Percentiles rank a stretch among this genome's conserved stretches.
These are phyloP conservation scores for Diplolepis rosae DNA, from an alignment of 2,888 invertebrate species.

Conservation along the genomic window DNA sequence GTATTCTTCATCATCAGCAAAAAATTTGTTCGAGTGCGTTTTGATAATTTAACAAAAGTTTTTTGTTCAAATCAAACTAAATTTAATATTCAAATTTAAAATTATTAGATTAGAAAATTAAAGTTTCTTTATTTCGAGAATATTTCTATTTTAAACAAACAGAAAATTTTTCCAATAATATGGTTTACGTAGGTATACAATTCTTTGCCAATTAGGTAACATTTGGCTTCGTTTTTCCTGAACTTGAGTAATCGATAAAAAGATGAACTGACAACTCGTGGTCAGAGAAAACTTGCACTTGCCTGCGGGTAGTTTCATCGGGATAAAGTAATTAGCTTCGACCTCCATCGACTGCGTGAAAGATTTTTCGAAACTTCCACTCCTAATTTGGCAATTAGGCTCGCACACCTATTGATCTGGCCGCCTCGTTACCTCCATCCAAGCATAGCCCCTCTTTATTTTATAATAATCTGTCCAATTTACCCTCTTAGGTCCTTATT, in stretches of 20 bases:
- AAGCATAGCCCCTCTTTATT: neutral
- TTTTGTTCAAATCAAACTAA: too few species aligned
- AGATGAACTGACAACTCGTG: neutral
- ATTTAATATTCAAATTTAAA: too few species aligned
- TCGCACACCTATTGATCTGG: slow-evolving; percentile 55
- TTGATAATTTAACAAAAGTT: too few species aligned
- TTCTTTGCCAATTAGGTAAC: slow-evolving; percentile 5
- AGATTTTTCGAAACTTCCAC: slow-evolving; percentile 55
- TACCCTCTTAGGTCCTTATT: slow-evolving; percentile 10
- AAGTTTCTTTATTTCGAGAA: too few species aligned
- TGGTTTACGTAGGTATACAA: neutral
- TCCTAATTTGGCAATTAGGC: slow-evolving; percentile 65
- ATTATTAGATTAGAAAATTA: too few species aligned
- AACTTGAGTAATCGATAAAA: neutral
- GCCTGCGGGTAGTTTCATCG: slow-evolving; percentile 51
- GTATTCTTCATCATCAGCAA: too few species aligned
- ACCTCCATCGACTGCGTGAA: slow-evolving; percentile 45
- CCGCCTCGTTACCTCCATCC: slow-evolving; percentile 47
- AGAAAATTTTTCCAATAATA: too few species aligned
- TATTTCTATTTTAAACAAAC: too few species aligned
- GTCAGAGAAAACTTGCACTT: slow-evolving; percentile 22
- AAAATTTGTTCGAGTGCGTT: too few species aligned
- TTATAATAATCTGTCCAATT: slow-evolving; percentile 9
- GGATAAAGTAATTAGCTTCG: slow-evolving; percentile 66
- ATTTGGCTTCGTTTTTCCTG: slow-evolving; percentile 3